Evolutionary conservation across 1,140 invertebrate species (phyloP).

Genomic region (Trachymyrmex septentrionalis): DNA sequence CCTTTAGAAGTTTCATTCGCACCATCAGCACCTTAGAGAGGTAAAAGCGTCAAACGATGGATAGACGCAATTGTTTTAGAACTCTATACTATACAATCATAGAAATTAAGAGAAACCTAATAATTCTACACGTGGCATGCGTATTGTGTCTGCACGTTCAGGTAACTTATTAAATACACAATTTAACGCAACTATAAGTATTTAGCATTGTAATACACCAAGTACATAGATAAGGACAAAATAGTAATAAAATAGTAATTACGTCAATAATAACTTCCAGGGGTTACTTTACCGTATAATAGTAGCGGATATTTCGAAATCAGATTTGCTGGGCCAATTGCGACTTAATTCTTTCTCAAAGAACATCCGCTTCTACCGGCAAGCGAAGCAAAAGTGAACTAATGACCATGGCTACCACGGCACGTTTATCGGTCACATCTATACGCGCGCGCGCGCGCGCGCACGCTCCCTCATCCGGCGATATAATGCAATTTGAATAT

Average conservation of each 20-base stretch:
- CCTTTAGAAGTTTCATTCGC: not conserved
- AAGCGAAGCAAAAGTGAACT: constrained; percentile 52
- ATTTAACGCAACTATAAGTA: not conserved
- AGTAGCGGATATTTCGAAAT: constrained; percentile 9
- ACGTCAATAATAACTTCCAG: not conserved
- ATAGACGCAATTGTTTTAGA: not conserved
- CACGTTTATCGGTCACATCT: constrained; percentile 57
- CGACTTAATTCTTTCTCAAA: constrained; percentile 39
- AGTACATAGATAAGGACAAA: not conserved
- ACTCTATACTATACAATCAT: not conserved
- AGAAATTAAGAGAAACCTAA: not conserved
- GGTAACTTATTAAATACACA: not conserved
- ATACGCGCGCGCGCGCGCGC: constrained; percentile 32
- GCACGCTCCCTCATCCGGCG: constrained; percentile 46
- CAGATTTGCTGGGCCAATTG: constrained; percentile 39
- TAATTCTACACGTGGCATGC: not conserved
- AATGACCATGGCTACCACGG: constrained; percentile 42
- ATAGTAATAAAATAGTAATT: not conserved
- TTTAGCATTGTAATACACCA: not conserved
- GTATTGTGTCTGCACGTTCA: not conserved
- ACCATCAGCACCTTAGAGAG: not conserved
- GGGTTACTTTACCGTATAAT: not conserved
- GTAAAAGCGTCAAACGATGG: not conserved
- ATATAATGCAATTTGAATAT: constrained; percentile 68
- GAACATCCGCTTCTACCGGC: constrained; percentile 25